phyloP scores from a whole-genome alignment of 2,797 vertebrate species.

The Rhinichthys osculus region DNA sequence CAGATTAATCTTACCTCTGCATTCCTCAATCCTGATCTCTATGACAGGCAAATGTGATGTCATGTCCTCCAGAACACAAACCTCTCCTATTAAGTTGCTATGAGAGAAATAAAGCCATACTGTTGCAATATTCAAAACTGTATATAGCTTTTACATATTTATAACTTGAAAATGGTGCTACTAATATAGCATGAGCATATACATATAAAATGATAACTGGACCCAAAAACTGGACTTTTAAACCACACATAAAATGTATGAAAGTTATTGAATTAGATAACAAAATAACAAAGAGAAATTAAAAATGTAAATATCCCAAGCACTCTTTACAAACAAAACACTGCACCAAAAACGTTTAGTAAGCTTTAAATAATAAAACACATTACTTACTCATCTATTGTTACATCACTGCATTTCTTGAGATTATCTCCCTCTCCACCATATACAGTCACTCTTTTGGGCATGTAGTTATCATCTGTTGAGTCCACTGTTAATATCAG shows the following conservation, averaged over 20 bases:
- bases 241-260: not conserved
- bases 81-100: slow-evolving; percentile 94
- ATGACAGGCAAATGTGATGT: slow-evolving; percentile 90
- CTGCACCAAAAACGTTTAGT: not conserved
- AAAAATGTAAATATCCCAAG: not conserved
- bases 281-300: not conserved
- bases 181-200: not conserved
- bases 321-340: slow-evolving; percentile 7
- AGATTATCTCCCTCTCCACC: slow-evolving; percentile 93
- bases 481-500: slow-evolving; percentile 93
- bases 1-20: slow-evolving; percentile 82
- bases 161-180: not conserved
- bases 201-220: not conserved
- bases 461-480: slow-evolving; percentile 98
- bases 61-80: slow-evolving; percentile 97
- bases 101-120: not conserved
- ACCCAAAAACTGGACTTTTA: not conserved
- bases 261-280: not conserved
- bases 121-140: not conserved
- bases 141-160: not conserved
- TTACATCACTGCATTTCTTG: slow-evolving; percentile 92
- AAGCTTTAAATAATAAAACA: not conserved
- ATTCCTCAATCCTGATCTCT: slow-evolving; percentile 94
- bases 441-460: slow-evolving; percentile 89
- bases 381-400: slow-evolving; percentile 91